Conservation (phyloP, 1,140 invertebrate genomes). For the Cydia strobilella region DNA sequence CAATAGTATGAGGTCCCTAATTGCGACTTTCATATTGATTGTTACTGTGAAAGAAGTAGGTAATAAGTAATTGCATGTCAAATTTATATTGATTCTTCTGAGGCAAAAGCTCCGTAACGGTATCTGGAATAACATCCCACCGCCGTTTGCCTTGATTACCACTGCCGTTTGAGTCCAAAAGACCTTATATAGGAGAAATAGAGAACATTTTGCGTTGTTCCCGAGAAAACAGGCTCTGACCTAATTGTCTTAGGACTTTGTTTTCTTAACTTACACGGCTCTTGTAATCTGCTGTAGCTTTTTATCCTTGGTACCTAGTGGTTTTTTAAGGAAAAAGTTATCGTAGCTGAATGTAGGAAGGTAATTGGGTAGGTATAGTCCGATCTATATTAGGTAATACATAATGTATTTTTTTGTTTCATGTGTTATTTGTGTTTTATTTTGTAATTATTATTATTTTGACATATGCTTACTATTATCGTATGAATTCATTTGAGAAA, state of each 20-base stretch:
- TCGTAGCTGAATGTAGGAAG: background rate
- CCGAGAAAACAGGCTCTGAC: slow-evolving; percentile 6
- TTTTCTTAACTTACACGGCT: slow-evolving; percentile 10
- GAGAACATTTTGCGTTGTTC: background rate
- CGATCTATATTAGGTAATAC: no score
- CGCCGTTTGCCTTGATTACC: background rate
- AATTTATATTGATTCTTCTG: no score
- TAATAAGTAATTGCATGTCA: no score
- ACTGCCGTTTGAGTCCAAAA: background rate
- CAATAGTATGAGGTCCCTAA: no score
- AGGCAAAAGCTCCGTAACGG: no score
- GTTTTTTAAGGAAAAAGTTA: background rate
- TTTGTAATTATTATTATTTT: no score
- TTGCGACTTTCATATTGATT: no score
- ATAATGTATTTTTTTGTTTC: no score
- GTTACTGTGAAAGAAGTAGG: no score
- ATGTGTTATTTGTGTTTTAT: no score
- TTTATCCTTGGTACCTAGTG: background rate
- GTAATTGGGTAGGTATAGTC: background rate
- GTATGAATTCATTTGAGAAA: no score
- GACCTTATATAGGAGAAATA: background rate
- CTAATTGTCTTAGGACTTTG: slow-evolving; percentile 25
- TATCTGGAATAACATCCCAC: background rate
- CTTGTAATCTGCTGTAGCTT: background rate
- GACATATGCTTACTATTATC: no score